Percentiles rank a stretch among this genome's conserved stretches.
These are phyloP conservation scores for Rhombomys opimus DNA, from an alignment of 2,113 vertebrate species.

Conservation along the genomic window DNA sequence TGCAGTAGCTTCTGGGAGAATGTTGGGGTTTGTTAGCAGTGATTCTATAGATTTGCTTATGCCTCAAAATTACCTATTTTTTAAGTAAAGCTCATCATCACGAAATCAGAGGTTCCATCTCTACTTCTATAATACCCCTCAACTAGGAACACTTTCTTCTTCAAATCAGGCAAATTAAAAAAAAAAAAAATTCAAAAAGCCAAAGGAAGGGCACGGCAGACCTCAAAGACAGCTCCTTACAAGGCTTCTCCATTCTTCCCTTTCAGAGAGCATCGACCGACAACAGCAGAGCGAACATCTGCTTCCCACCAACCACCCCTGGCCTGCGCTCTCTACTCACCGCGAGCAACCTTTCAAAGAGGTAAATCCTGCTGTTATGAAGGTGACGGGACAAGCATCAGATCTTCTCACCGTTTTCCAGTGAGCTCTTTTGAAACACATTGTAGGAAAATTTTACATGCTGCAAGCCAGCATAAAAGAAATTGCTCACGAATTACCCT, in stretches of 20 bases:
- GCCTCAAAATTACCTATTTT: neutral
- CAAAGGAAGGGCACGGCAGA: neutral
- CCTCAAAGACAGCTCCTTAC: neutral
- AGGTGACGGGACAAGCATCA: neutral
- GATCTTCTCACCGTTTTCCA: constrained; percentile 42
- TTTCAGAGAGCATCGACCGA: neutral
- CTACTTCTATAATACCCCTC: neutral
- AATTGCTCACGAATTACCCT: constrained; percentile 71
- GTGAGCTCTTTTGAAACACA: constrained; percentile 52
- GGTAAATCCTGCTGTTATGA: neutral
- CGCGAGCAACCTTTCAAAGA: neutral
- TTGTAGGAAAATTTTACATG: constrained; percentile 71
- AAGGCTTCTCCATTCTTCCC: accelerated
- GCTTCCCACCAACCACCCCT: neutral
- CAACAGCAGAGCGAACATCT: neutral
- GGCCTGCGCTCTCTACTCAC: neutral
- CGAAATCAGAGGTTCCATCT: too few relatives aligned
- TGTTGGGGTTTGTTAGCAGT: neutral
- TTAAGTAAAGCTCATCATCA: neutral
- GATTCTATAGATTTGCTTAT: neutral
- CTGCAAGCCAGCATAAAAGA: constrained; percentile 64
- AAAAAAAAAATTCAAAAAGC: neutral
- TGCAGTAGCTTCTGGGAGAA: neutral
- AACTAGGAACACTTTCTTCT: neutral
- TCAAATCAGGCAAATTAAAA: neutral